Evolutionary conservation across 2,888 invertebrate species (phyloP).

Genomic region (Globia sparganii): DNA sequence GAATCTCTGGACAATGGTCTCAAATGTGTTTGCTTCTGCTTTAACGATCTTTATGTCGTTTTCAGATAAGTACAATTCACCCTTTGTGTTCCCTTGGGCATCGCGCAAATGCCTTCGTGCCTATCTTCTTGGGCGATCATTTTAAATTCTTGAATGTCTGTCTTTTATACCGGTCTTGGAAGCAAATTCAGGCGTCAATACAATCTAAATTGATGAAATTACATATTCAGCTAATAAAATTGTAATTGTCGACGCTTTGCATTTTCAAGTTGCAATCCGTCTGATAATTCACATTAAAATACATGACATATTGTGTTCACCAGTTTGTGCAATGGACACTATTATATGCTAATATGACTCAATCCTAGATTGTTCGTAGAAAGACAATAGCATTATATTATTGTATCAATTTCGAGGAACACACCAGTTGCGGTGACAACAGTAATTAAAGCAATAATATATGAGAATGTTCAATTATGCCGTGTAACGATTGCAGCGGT

Average conservation of each 20-base stretch:
- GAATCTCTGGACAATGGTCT: neutral
- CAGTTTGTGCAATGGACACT: conserved; percentile 33
- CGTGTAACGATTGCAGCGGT: conserved; percentile 12
- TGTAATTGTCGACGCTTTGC: conserved; percentile 32
- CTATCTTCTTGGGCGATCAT: conserved; percentile 1
- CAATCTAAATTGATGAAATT: conserved; percentile 25
- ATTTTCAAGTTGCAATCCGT: conserved; percentile 35
- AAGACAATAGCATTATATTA: conserved; percentile 38
- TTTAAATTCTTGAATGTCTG: conserved; percentile 17
- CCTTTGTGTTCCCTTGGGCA: conserved; percentile 6
- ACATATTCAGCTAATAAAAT: conserved; percentile 18
- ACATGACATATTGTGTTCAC: conserved; percentile 52
- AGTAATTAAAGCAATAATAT: conserved; percentile 42
- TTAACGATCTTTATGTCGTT: conserved; percentile 9
- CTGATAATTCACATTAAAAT: conserved; percentile 53
- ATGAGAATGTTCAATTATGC: conserved; percentile 30
- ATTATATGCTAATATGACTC: conserved; percentile 59
- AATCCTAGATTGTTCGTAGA: conserved; percentile 46
- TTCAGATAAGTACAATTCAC: conserved; percentile 2
- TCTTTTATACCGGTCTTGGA: neutral
- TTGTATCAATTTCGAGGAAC: conserved; percentile 38
- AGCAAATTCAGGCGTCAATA: neutral
- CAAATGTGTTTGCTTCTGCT: conserved; percentile 5
- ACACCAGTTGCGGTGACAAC: conserved; percentile 16
- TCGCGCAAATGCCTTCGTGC: neutral